phyloP scores from a whole-genome alignment of 2,113 vertebrate species.

The Phodopus roborovskii region DNA sequence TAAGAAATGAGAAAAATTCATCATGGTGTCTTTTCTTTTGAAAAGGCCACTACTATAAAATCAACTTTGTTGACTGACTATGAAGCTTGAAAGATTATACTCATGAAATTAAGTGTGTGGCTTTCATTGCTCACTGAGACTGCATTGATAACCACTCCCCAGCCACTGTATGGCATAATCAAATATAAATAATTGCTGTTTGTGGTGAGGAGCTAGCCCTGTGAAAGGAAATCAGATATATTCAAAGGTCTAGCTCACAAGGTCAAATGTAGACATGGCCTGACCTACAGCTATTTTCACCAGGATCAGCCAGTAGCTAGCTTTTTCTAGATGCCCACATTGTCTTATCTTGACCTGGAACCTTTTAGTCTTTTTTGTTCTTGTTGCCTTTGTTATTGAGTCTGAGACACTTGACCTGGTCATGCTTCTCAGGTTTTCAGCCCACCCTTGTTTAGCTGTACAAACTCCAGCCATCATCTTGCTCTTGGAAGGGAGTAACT shows the following conservation, averaged over 20 bases:
- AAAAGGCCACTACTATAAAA: not conserved
- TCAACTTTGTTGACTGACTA: not conserved
- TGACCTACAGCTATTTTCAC: not conserved
- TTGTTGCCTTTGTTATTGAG: not conserved
- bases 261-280: not conserved
- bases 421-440: not conserved
- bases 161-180: not conserved
- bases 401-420: not conserved
- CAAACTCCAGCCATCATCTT: not conserved
- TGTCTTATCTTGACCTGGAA: not conserved
- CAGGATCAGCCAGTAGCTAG: not conserved
- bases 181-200: not conserved
- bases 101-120: not conserved
- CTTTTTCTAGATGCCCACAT: not conserved
- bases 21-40: not conserved
- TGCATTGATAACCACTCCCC: not conserved
- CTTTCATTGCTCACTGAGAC: not conserved
- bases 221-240: not conserved
- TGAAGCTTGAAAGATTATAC: not conserved
- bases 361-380: not conserved
- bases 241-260: not conserved
- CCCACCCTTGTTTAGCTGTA: not conserved
- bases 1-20: conserved; percentile 53
- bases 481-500: not conserved
- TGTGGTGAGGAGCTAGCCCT: not conserved